Conservation (phyloP, 2,797 vertebrate genomes). For the Austrolebias charrua region DNA sequence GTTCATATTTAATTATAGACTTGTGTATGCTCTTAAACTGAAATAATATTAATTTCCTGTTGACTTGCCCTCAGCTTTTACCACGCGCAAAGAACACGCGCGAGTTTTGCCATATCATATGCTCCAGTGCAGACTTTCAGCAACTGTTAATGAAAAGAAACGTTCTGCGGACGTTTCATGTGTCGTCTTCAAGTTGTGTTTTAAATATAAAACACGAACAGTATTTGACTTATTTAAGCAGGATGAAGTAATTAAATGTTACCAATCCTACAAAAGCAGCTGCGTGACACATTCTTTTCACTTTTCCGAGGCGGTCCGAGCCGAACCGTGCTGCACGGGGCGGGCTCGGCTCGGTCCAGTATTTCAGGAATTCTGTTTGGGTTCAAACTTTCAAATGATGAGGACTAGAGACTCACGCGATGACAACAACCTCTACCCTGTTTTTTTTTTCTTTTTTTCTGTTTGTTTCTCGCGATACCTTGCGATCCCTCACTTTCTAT, state of each 20-base stretch:
- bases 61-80: background rate
- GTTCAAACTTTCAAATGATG: slow-evolving; percentile 76
- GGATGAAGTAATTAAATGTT: no score
- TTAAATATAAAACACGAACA: background rate
- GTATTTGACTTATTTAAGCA: background rate
- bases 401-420: background rate
- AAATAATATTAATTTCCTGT: background rate
- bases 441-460: background rate
- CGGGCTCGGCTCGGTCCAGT: slow-evolving; percentile 40
- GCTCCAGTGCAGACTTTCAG: background rate
- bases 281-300: background rate
- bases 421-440: background rate
- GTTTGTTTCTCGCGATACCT: no score
- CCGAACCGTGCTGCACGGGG: background rate
- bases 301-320: background rate
- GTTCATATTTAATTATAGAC: no score
- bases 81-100: background rate
- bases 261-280: background rate
- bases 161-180: no score
- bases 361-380: slow-evolving; percentile 71
- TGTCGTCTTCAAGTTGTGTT: background rate
- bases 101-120: no score
- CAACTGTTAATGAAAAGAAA: no score
- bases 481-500: slow-evolving; percentile 29
- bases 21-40: slow-evolving; percentile 1